Evolutionary conservation across 2,797 vertebrate species (phyloP).

Genomic region (Holocentrus rufus): DNA sequence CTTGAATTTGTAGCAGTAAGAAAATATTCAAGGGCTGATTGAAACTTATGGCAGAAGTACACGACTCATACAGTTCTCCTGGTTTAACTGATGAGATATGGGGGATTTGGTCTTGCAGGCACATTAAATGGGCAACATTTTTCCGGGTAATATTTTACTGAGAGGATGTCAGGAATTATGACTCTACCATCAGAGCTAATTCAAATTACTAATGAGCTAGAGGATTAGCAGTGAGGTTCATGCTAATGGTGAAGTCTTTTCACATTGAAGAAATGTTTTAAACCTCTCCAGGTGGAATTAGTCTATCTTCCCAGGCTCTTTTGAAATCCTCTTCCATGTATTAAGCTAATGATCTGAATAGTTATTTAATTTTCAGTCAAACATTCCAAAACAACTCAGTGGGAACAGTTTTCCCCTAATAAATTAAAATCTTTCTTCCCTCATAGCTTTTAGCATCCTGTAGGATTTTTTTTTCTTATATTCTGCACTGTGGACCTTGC

Average conservation of each 20-base stretch:
- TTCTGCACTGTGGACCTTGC: neutral
- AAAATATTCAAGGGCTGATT: constrained; percentile 4
- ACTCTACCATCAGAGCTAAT: constrained; percentile 33
- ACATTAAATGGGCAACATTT: constrained; percentile 4
- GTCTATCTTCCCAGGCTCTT: constrained; percentile 50
- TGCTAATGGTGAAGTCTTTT: constrained; percentile 57
- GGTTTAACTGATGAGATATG: constrained; percentile 23
- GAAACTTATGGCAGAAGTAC: constrained; percentile 20
- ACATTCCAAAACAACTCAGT: constrained; percentile 34
- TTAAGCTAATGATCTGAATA: constrained; percentile 61
- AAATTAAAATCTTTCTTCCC: neutral
- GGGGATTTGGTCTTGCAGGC: constrained; percentile 10
- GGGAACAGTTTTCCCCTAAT: constrained; percentile 3
- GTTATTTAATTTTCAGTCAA: constrained; percentile 47
- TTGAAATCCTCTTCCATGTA: constrained; percentile 61
- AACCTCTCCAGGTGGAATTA: constrained; percentile 65
- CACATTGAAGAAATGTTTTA: constrained; percentile 33
- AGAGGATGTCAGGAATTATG: constrained; percentile 44
- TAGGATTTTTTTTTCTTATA: neutral
- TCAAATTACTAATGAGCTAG: constrained; percentile 63
- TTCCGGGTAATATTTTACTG: constrained; percentile 44
- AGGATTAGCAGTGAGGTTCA: constrained; percentile 64
- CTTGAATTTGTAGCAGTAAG: neutral
- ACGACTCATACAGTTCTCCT: neutral
- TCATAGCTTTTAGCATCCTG: neutral